phyloP scores from a whole-genome alignment of 1,140 invertebrate species.

The Drosophila micromelanica region DNA sequence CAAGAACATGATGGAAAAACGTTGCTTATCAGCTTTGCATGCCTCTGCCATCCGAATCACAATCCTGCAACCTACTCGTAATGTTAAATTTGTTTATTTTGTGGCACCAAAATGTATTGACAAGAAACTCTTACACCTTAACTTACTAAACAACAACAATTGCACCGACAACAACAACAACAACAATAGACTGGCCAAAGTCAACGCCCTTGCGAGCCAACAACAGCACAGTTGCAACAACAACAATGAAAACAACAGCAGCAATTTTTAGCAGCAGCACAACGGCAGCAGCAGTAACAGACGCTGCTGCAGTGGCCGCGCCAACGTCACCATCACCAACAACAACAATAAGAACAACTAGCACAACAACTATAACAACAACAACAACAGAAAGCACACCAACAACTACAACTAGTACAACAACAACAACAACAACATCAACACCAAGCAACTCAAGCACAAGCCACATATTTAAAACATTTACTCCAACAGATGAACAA shows the following conservation, averaged over 20 bases:
- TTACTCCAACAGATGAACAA: constrained; percentile 81
- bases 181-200: constrained; percentile 72
- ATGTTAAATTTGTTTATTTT: constrained; percentile 63
- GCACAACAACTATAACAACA: constrained; percentile 30
- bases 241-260: constrained; percentile 20
- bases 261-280: constrained; percentile 30
- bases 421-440: constrained; percentile 44
- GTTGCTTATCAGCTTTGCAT: constrained; percentile 41
- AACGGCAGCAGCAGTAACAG: constrained; percentile 19
- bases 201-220: constrained; percentile 57
- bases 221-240: constrained; percentile 42
- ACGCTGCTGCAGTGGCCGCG: constrained; percentile 20
- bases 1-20: constrained; percentile 19
- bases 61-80: constrained; percentile 13
- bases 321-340: constrained; percentile 25
- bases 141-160: constrained; percentile 62
- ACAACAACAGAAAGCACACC: constrained; percentile 34
- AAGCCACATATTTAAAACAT: constrained; percentile 68
- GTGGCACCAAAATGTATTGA: constrained; percentile 70
- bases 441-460: constrained; percentile 55
- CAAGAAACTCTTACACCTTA: constrained; percentile 73
- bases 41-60: constrained; percentile 24
- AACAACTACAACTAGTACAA: constrained; percentile 36
- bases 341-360: constrained; percentile 30
- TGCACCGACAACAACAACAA: constrained; percentile 36